Evolutionary conservation across 2,113 vertebrate genomes (phyloP).

Genomic region (Empidonax alnorum): DNA sequence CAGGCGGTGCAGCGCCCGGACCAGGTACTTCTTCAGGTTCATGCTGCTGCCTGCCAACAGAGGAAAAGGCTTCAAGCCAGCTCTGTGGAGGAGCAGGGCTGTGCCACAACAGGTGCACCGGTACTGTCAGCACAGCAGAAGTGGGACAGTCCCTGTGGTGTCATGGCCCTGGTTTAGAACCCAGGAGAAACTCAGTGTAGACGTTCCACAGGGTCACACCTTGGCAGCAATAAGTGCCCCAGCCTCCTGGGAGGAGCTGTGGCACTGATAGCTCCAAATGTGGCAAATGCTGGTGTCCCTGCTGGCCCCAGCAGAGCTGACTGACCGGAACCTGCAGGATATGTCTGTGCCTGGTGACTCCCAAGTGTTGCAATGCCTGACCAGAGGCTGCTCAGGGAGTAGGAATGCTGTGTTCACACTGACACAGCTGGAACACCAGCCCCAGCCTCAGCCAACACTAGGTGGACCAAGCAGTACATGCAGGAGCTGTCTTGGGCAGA

Average conservation of each 20-base stretch:
- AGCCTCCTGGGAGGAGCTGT: not conserved
- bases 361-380: not conserved
- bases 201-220: fast-evolving
- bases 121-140: not conserved
- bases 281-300: fast-evolving
- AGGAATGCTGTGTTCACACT: not conserved
- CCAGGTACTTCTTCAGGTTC: constrained; percentile 74
- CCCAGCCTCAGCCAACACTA: not conserved
- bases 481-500: not conserved
- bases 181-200: not conserved
- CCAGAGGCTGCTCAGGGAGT: not conserved
- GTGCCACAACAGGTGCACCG: fast-evolving
- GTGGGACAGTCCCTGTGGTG: fast-evolving
- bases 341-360: not conserved
- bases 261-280: not conserved
- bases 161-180: fast-evolving
- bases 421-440: fast-evolving
- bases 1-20: constrained; percentile 77
- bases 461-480: not conserved
- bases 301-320: not conserved
- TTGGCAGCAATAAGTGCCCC: fast-evolving
- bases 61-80: fast-evolving
- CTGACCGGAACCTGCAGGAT: fast-evolving
- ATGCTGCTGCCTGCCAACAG: constrained; percentile 32
- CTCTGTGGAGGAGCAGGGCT: not conserved